A percentile compares a stretch with the other conserved stretches of the same genome.
Evolutionary conservation across 2,888 invertebrate genomes (phyloP).

Genomic region (Strigamia crassipes): DNA sequence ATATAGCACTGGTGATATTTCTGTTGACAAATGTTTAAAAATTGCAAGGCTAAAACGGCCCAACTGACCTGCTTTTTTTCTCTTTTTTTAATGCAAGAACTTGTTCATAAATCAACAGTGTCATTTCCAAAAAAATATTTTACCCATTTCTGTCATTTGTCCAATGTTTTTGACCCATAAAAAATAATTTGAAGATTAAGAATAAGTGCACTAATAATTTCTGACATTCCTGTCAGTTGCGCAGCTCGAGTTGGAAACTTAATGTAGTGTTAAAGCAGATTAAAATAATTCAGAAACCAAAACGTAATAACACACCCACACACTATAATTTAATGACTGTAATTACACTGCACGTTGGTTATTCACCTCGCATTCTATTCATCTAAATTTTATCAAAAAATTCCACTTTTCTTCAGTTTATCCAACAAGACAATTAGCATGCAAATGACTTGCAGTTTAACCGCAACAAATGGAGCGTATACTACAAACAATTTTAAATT

Average conservation of each 20-base stretch:
- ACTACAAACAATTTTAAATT: neutral
- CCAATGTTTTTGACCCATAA: constrained; percentile 15
- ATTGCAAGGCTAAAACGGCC: neutral
- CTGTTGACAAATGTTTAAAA: neutral
- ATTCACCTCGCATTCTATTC: neutral
- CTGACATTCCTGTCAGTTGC: neutral
- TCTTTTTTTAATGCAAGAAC: neutral
- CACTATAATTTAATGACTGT: neutral
- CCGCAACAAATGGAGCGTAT: neutral
- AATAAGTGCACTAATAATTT: neutral
- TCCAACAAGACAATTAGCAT: neutral
- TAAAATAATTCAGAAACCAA: constrained; percentile 1
- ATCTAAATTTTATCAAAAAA: neutral
- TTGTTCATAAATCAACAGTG: neutral
- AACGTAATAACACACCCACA: neutral
- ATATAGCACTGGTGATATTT: too few species aligned
- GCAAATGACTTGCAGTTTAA: neutral
- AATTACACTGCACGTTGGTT: neutral
- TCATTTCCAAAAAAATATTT: neutral
- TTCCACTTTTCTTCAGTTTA: neutral
- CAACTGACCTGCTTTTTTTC: neutral
- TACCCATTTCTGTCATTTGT: neutral
- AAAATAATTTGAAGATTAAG: neutral
- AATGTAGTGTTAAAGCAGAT: constrained; percentile 12
- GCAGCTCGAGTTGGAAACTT: neutral